phyloP scores from a whole-genome alignment of 2,797 vertebrate species.

The Hydrocynus forskahlii region DNA sequence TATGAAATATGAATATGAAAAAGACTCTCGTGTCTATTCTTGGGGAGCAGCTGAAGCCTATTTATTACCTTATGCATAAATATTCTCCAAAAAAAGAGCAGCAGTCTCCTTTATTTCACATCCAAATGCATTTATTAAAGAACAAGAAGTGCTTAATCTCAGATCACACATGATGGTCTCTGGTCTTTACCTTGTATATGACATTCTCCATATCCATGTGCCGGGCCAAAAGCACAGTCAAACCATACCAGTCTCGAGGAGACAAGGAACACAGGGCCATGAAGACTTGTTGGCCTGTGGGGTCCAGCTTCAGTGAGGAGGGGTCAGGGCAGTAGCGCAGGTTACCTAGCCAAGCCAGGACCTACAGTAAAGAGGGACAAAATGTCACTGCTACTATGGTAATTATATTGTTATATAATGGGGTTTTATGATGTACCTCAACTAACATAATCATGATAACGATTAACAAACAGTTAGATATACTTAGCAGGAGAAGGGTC shows the following conservation, averaged over 20 bases:
- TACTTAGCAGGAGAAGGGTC: too few species aligned
- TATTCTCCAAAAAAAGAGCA: background rate
- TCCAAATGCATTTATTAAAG: background rate
- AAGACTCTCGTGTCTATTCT: background rate
- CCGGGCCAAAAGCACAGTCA: constrained; percentile 79
- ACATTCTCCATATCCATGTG: constrained; percentile 83
- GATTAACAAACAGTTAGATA: too few species aligned
- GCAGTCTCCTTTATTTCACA: background rate
- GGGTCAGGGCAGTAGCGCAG: constrained; percentile 67
- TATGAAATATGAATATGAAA: background rate
- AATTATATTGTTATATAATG: too few species aligned
- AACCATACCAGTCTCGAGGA: constrained; percentile 72
- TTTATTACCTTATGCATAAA: background rate
- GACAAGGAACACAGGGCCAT: constrained; percentile 81
- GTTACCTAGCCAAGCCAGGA: constrained; percentile 71
- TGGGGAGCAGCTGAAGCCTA: background rate
- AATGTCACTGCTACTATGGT: background rate
- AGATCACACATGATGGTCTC: background rate
- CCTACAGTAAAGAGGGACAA: constrained; percentile 59
- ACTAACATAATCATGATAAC: too few species aligned
- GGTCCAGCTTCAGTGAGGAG: constrained; percentile 31
- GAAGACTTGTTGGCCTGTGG: constrained; percentile 53
- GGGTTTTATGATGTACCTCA: too few species aligned
- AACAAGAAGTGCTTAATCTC: background rate
- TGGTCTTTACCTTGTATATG: constrained; percentile 84